Evolutionary conservation across 2,113 vertebrate species (phyloP).

Genomic region (Myotis lucifugus): DNA sequence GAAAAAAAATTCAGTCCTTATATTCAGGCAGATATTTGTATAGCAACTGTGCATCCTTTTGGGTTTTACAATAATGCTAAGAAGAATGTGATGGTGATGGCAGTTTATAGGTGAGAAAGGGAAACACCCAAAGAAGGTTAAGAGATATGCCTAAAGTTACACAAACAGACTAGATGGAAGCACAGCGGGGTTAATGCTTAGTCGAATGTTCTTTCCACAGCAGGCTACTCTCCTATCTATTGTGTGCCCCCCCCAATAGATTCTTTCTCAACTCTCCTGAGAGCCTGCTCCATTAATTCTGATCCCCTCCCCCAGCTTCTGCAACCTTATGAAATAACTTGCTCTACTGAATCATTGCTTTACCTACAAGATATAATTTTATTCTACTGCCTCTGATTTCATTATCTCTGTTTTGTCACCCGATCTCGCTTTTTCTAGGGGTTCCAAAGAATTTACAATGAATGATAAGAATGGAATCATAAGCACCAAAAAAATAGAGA

Average conservation of each 20-base stretch:
- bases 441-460: conserved; percentile 86
- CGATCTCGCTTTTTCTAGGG: conserved; percentile 85
- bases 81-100: neutral
- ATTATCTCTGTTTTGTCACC: conserved; percentile 89
- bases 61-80: neutral
- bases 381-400: conserved; percentile 87
- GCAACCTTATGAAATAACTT: conserved; percentile 82
- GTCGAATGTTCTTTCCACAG: neutral
- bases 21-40: neutral
- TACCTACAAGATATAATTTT: conserved; percentile 87
- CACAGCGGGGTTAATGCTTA: neutral
- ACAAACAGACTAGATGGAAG: neutral
- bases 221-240: neutral
- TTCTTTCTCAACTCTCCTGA: conserved; percentile 70
- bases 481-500: conserved; percentile 87
- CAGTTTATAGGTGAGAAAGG: neutral
- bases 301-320: conserved; percentile 74
- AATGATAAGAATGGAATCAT: conserved; percentile 89
- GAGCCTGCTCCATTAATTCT: conserved; percentile 77
- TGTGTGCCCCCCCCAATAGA: neutral
- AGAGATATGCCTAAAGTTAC: neutral
- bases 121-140: neutral
- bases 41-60: neutral
- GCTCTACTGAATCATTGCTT: conserved; percentile 80
- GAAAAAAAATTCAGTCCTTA: neutral